phyloP scores from a whole-genome alignment of 2,888 invertebrate genomes.

The Orthonevra nobilis region DNA sequence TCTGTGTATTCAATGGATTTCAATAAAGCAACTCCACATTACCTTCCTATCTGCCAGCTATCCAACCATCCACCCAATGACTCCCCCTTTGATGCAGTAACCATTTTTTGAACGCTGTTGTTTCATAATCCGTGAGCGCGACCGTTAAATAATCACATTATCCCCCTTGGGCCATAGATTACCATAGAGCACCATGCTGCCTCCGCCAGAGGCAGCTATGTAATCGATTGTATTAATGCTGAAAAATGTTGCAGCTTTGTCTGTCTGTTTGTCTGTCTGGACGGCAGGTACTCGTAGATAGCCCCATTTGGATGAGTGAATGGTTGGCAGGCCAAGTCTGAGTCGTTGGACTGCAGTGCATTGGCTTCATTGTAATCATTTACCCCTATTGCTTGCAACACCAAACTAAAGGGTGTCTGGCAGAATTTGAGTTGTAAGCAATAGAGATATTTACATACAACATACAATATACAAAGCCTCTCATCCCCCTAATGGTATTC shows the following conservation, averaged over 20 bases:
- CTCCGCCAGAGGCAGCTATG: constrained; percentile 46
- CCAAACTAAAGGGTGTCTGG: not conserved
- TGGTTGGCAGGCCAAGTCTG: constrained; percentile 35
- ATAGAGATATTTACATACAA: too few relatives aligned
- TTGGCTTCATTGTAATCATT: constrained; percentile 60
- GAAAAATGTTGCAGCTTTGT: constrained; percentile 70
- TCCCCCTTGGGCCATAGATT: constrained; percentile 52
- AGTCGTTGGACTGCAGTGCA: constrained; percentile 49
- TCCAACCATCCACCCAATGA: not conserved
- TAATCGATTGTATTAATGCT: constrained; percentile 69
- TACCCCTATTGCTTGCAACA: constrained; percentile 29
- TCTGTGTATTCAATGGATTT: constrained; percentile 36
- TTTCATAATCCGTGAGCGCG: constrained; percentile 68
- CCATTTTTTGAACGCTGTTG: constrained; percentile 27
- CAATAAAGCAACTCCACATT: constrained; percentile 29
- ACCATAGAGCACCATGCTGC: constrained; percentile 14
- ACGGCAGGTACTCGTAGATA: constrained; percentile 37
- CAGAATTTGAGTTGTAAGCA: constrained; percentile 48
- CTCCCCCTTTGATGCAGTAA: not conserved
- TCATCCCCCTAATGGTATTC: not conserved
- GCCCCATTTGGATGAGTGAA: constrained; percentile 53
- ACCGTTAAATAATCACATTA: constrained; percentile 70
- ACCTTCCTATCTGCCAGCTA: too few relatives aligned
- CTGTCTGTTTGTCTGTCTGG: constrained; percentile 27
- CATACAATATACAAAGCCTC: too few relatives aligned